Evolutionary conservation across 2,888 invertebrate species (phyloP).

Genomic region (Scelioninae gen. 1): DNA sequence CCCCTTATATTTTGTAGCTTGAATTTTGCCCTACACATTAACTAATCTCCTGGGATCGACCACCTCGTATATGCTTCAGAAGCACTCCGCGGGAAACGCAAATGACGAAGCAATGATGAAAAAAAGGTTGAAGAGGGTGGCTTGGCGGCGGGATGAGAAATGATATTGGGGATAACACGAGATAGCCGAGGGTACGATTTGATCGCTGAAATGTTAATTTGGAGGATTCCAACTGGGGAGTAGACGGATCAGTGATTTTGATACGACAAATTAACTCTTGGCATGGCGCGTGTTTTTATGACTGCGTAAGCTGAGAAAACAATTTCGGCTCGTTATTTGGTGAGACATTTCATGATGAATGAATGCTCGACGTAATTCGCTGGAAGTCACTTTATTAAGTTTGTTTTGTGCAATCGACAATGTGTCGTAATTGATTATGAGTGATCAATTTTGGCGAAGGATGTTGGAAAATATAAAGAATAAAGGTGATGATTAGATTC

Average conservation of each 20-base stretch:
- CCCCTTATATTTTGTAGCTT: constrained; percentile 41
- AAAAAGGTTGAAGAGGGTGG: constrained; percentile 58
- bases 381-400: constrained; percentile 36
- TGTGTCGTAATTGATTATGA: constrained; percentile 38
- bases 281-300: constrained; percentile 65
- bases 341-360: constrained; percentile 24
- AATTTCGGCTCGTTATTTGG: constrained; percentile 53
- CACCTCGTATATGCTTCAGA: constrained; percentile 49
- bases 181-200: constrained; percentile 62
- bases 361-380: constrained; percentile 45
- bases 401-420: constrained; percentile 26
- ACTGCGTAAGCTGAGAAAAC: constrained; percentile 55
- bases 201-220: constrained; percentile 68
- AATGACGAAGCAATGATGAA: constrained; percentile 63
- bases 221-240: constrained; percentile 50
- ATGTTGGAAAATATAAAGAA: neutral
- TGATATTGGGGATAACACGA: constrained; percentile 65
- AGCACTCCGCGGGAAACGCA: constrained; percentile 56
- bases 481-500: neutral
- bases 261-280: constrained; percentile 68
- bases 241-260: constrained; percentile 65
- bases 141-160: constrained; percentile 52
- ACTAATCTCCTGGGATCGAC: constrained; percentile 54
- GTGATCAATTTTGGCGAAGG: neutral
- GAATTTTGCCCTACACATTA: constrained; percentile 58